phyloP scores from a whole-genome alignment of 2,888 invertebrate species.

The Eledona agricola region DNA sequence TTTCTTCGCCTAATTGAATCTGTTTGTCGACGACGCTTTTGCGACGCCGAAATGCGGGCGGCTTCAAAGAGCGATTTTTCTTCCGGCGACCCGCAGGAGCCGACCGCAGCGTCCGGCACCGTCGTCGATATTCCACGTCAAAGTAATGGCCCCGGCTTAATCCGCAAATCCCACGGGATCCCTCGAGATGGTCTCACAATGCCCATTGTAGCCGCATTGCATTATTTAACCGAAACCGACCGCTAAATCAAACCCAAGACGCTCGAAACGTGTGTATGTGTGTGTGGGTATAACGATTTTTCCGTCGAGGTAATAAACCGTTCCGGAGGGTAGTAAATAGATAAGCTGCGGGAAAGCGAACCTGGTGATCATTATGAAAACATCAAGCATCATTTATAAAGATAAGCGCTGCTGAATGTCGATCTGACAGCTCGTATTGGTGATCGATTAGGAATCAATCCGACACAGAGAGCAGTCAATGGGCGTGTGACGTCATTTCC shows the following conservation, averaged over 20 bases:
- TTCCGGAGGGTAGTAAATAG: constrained; percentile 38
- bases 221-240: constrained; percentile 63
- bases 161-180: constrained; percentile 59
- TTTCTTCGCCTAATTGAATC: constrained; percentile 18
- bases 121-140: constrained; percentile 56
- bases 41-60: constrained; percentile 46
- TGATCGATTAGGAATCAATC: constrained; percentile 64
- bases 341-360: constrained; percentile 36
- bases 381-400: constrained; percentile 64
- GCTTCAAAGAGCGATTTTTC: constrained; percentile 50
- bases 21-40: constrained; percentile 1
- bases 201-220: constrained; percentile 56
- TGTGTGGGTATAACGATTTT: constrained; percentile 24
- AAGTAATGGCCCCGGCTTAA: constrained; percentile 61
- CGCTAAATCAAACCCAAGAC: constrained; percentile 56
- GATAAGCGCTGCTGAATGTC: constrained; percentile 60
- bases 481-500: constrained; percentile 64
- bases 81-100: constrained; percentile 40
- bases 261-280: constrained; percentile 6
- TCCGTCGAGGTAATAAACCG: constrained; percentile 35
- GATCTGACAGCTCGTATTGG: constrained; percentile 57
- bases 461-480: constrained; percentile 61
- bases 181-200: constrained; percentile 57
- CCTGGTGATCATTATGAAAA: constrained; percentile 56
- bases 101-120: constrained; percentile 48